Percentiles rank a stretch among this genome's conserved stretches.
Evolutionary conservation across 2,797 vertebrate species (phyloP).

Genomic region (Lagorchestes hirsutus): DNA sequence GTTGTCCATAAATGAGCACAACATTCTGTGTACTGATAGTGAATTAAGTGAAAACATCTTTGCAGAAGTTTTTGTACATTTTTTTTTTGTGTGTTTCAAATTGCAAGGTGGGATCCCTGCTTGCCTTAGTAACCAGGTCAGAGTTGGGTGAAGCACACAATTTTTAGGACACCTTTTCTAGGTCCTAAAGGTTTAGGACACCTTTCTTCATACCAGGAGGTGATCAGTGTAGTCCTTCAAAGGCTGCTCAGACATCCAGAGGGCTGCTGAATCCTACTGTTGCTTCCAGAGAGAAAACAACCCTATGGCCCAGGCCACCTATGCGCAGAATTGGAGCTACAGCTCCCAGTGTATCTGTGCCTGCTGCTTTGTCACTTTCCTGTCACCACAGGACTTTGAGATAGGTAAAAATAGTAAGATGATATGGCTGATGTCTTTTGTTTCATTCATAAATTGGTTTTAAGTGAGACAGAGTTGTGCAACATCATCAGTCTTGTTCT

Average conservation of each 20-base stretch:
- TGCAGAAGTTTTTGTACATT: neutral
- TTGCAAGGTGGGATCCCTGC: neutral
- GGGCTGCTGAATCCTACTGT: neutral
- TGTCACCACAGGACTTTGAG: neutral
- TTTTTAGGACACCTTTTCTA: neutral
- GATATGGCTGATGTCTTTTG: neutral
- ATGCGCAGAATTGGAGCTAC: neutral
- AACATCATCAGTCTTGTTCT: neutral
- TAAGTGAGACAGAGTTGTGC: neutral
- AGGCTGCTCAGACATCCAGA: neutral
- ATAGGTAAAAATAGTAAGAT: neutral
- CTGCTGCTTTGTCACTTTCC: neutral
- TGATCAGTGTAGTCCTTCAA: neutral
- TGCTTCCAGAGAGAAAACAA: neutral
- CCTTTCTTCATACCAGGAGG: neutral
- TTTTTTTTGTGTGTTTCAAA: neutral
- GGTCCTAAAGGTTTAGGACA: too few species aligned
- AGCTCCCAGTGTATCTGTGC: neutral
- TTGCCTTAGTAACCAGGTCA: too few species aligned
- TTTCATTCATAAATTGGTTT: neutral
- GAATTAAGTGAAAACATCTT: neutral
- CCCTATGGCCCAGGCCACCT: neutral
- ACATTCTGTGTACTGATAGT: neutral
- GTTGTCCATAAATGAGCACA: neutral
- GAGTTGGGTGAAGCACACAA: neutral